Evolutionary conservation across 1,140 invertebrate species (phyloP).

Genomic region (Augochlora pura): DNA sequence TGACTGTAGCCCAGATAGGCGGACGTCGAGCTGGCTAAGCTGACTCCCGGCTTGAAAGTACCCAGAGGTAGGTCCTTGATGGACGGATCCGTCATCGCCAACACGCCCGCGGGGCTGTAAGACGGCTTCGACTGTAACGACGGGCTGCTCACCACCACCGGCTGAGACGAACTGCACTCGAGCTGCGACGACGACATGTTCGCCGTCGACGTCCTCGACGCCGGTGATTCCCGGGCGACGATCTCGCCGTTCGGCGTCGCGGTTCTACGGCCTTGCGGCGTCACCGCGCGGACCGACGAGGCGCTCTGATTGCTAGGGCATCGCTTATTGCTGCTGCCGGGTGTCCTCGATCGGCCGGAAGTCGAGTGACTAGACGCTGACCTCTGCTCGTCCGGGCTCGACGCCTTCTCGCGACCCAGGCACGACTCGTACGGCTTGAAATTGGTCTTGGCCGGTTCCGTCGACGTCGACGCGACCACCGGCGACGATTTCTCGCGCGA

Average conservation of each 20-base stretch:
- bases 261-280: slow-evolving; percentile 81
- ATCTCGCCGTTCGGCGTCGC: slow-evolving; percentile 72
- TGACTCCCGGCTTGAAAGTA: slow-evolving; percentile 83
- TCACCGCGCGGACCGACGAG: slow-evolving; percentile 82
- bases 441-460: slow-evolving; percentile 81
- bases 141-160: slow-evolving; percentile 70
- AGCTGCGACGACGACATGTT: slow-evolving; percentile 29
- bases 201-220: slow-evolving; percentile 70
- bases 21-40: slow-evolving; percentile 80
- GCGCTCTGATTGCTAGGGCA: slow-evolving; percentile 84
- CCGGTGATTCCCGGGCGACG: slow-evolving; percentile 77
- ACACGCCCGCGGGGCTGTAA: slow-evolving; percentile 67
- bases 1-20: slow-evolving; percentile 81
- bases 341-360: slow-evolving; percentile 71
- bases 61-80: slow-evolving; percentile 84
- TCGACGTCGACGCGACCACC: slow-evolving; percentile 71
- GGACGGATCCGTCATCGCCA: slow-evolving; percentile 80
- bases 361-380: slow-evolving; percentile 71
- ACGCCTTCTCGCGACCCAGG: slow-evolving; percentile 73
- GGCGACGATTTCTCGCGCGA: slow-evolving; percentile 83
- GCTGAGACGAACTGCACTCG: slow-evolving; percentile 40
- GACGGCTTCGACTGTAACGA: slow-evolving; percentile 81
- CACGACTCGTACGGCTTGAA: slow-evolving; percentile 88
- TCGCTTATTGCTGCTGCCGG: slow-evolving; percentile 78
- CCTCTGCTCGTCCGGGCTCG: slow-evolving; percentile 71